A percentile compares a stretch with the other conserved stretches of the same genome.
Evolutionary conservation across 2,888 invertebrate species (phyloP).

Genomic region (Eustalomyia histrio): DNA sequence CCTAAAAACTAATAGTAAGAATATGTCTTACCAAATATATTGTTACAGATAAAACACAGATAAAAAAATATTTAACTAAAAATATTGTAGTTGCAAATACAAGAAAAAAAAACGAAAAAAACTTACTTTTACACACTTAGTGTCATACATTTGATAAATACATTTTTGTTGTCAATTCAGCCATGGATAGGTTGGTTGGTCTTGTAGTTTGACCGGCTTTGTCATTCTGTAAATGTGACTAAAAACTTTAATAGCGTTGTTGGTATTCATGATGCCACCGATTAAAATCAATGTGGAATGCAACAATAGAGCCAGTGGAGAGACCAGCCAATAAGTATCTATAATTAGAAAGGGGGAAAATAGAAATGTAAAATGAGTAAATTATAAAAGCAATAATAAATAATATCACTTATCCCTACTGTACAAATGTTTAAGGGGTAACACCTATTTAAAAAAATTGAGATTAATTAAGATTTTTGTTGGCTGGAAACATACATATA

Average conservation of each 20-base stretch:
- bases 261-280: slow-evolving; percentile 98
- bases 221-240: neutral
- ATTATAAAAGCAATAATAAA: too few species aligned
- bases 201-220: neutral
- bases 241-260: slow-evolving; percentile 88
- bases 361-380: neutral
- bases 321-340: slow-evolving; percentile 98
- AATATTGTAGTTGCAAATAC: neutral
- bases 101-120: neutral
- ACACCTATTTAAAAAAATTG: too few species aligned
- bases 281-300: slow-evolving; percentile 99
- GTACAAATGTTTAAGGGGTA: too few species aligned
- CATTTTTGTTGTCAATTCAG: neutral
- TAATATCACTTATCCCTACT: too few species aligned
- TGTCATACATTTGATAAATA: neutral
- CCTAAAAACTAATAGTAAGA: slow-evolving; percentile 21
- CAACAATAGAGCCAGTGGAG: slow-evolving; percentile 97
- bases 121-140: neutral
- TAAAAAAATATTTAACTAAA: neutral
- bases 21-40: slow-evolving; percentile 3
- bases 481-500: too few species aligned
- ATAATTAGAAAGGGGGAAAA: slow-evolving; percentile 32
- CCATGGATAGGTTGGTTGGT: neutral
- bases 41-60: neutral
- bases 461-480: too few species aligned